Evolutionary conservation across 2,888 invertebrate species (phyloP).

Genomic region (Allolobophora icterica): DNA sequence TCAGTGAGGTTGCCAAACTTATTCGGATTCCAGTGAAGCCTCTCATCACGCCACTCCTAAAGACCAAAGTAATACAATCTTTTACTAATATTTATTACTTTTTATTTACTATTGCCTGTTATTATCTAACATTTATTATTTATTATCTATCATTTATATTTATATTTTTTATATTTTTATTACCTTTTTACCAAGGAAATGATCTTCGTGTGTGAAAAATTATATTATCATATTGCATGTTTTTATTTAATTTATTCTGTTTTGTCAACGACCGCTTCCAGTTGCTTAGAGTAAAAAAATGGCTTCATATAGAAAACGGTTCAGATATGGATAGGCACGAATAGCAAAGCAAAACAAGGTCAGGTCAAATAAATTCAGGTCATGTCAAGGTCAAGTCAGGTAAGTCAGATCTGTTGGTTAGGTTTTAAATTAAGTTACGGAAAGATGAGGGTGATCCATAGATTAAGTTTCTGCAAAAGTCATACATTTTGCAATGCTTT

Average conservation of each 20-base stretch:
- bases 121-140: neutral
- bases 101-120: neutral
- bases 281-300: too few relatives aligned
- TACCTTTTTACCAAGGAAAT: too few relatives aligned
- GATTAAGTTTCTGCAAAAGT: neutral
- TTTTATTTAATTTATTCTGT: too few relatives aligned
- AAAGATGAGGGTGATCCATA: neutral
- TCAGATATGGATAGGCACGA: too few relatives aligned
- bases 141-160: neutral
- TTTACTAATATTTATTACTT: neutral
- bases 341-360: neutral
- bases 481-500: too few relatives aligned
- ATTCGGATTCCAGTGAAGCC: conserved; percentile 48
- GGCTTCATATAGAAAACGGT: neutral
- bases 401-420: neutral
- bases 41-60: conserved; percentile 50
- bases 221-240: too few relatives aligned
- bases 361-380: neutral
- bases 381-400: neutral
- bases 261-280: too few relatives aligned
- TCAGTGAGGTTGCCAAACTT: conserved; percentile 48
- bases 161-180: neutral
- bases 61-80: neutral
- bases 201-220: too few relatives aligned
- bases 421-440: neutral